Evolutionary conservation across 2,888 invertebrate genomes (phyloP).

Genomic region (Limnephilus auricula): DNA sequence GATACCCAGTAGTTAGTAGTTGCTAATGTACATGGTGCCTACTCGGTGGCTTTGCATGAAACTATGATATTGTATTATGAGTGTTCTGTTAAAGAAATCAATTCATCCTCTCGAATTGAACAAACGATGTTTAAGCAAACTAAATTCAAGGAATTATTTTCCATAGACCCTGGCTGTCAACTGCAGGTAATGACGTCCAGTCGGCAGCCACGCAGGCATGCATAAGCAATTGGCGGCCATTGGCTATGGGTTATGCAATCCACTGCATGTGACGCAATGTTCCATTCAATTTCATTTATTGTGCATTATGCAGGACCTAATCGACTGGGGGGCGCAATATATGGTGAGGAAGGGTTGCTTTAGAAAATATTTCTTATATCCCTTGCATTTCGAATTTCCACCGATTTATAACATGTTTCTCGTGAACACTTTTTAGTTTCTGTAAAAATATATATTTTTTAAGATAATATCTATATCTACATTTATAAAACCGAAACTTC

Average conservation of each 20-base stretch:
- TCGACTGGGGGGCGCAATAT: not conserved
- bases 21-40: not conserved
- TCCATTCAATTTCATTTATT: not conserved
- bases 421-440: no score
- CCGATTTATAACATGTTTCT: no score
- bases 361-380: no score
- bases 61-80: not conserved
- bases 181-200: conserved; percentile 3
- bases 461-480: no score
- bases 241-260: not conserved
- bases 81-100: not conserved
- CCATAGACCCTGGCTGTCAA: not conserved
- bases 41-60: not conserved
- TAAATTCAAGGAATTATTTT: conserved; percentile 18
- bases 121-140: not conserved
- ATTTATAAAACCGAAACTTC: no score
- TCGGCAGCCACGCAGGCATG: conserved; percentile 29
- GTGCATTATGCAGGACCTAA: conserved; percentile 52
- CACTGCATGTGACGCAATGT: conserved; percentile 50
- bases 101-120: not conserved
- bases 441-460: no score
- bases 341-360: not conserved
- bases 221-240: conserved; percentile 22
- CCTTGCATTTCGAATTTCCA: no score
- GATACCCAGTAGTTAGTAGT: no score